Base-by-base conservation (phyloP, 2,888 invertebrate genomes). In the Andrena haemorrhoa region DNA sequence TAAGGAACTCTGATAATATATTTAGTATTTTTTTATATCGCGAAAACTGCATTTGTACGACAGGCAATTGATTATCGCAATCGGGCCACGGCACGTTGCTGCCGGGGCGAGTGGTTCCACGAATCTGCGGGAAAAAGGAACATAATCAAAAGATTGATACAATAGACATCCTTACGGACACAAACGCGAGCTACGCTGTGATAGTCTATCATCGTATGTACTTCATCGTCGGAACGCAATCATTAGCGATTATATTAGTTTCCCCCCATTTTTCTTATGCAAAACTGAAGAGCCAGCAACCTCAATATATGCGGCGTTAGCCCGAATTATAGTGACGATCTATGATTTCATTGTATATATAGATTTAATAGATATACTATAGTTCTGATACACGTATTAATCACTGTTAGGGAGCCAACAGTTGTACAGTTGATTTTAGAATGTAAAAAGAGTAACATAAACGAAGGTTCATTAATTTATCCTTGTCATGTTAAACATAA, bases 381-480 rank as follows among this genome's bases (percentile, higher is more conserved):
- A 83, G 66, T 81, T 73, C 74, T 73, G 75, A 85, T 84, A 83
- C 77, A 76, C 79, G 61, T 83, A 84, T 70, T 84, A 82, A 84
- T 79, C 83, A 83, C 65, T 76, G 75, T 79, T 84, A 83, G 79
- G 47, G 69, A 64, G 70, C 65, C 79, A 76, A 84, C 75, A 76
- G 83, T 76, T 84, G 84, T 84, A 84, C 83, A 84, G 83, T 83
- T 83, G 75, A 83, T 84, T 83, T 84, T 83, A 83, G 84, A 79
- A 79, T 84, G 83, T 83, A 83, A 84, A 83, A 83, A 83, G 64
- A 82, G 72, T 84, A 78, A 82, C 83, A 82, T 82, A 79, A 75
- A 75, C 69, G 83, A 84, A 83, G 79, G 83, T 84, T 82, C 72
- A 79, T 83, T 84, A 82, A 82, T 84, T 84, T 82, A 83, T 84